These are phyloP conservation scores for Epistrophe grossulariae DNA, from an alignment of 2,888 invertebrate genomes.

Conservation along the genomic window DNA sequence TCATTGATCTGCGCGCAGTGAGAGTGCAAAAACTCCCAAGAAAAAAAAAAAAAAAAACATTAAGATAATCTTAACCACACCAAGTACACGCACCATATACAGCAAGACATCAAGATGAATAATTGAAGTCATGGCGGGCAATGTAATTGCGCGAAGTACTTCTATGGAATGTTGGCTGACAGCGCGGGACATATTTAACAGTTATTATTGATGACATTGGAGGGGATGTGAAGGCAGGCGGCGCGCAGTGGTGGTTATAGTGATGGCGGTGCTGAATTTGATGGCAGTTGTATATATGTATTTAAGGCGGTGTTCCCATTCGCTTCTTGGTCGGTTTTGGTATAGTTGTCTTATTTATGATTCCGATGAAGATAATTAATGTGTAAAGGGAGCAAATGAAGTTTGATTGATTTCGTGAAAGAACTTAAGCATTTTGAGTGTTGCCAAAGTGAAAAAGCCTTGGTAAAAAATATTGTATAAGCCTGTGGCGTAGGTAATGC, in stretches of 20 bases:
- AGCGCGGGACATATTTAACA: slow-evolving; percentile 45
- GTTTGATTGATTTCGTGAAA: too few relatives aligned
- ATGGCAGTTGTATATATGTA: background rate
- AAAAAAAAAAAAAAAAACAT: background rate
- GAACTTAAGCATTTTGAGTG: too few relatives aligned
- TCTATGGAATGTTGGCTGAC: slow-evolving; percentile 55
- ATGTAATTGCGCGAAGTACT: slow-evolving; percentile 57
- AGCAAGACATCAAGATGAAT: slow-evolving; percentile 50
- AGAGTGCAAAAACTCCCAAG: slow-evolving; percentile 58
- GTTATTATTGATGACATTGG: slow-evolving; percentile 50
- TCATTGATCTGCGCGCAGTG: slow-evolving; percentile 62
- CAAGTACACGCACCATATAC: slow-evolving; percentile 51
- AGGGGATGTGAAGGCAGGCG: background rate
- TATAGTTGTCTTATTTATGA: background rate
- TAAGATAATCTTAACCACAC: background rate
- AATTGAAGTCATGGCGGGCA: slow-evolving; percentile 53
- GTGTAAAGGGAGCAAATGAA: background rate
- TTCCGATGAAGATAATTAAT: background rate
- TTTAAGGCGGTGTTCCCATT: background rate
- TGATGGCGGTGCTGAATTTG: background rate
- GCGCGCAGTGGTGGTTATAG: background rate
- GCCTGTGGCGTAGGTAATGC: too few relatives aligned
- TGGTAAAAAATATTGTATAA: too few relatives aligned
- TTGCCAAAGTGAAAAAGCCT: too few relatives aligned
- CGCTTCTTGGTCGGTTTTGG: background rate